phyloP scores from a whole-genome alignment of 2,888 invertebrate genomes.

The Vannuccia rotundouncinata region DNA sequence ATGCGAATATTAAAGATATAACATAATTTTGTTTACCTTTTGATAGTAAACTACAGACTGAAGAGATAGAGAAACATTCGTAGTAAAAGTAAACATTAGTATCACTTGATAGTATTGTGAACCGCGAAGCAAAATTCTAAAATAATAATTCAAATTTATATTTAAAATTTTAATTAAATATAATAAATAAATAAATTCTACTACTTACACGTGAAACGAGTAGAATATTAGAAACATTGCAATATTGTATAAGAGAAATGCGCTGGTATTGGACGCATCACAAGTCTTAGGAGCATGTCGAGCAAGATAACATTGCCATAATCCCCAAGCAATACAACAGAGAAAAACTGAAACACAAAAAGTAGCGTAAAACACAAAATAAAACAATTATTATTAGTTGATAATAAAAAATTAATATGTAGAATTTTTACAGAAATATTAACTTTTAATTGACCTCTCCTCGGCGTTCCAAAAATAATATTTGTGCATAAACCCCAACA shows the following conservation, averaged over 20 bases:
- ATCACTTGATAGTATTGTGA: not conserved
- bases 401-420: not conserved
- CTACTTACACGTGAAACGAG: slow-evolving; percentile 16
- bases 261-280: not conserved
- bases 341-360: not conserved
- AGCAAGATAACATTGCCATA: slow-evolving; percentile 6
- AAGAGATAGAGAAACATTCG: not conserved
- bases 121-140: not conserved
- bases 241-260: not conserved
- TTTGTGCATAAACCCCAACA: too few relatives aligned
- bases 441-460: too few relatives aligned
- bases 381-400: not conserved
- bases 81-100: not conserved
- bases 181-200: not conserved
- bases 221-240: not conserved
- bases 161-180: not conserved
- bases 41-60: not conserved
- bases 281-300: not conserved
- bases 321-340: not conserved
- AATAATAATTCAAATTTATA: slow-evolving; percentile 2
- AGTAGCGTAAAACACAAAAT: not conserved
- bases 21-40: too few relatives aligned
- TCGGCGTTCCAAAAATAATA: too few relatives aligned
- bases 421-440: too few relatives aligned
- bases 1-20: too few relatives aligned